Percentiles rank a stretch among this genome's conserved stretches.
phyloP scores from a whole-genome alignment of 2,888 invertebrate species.

The Slavum lentiscoides region DNA sequence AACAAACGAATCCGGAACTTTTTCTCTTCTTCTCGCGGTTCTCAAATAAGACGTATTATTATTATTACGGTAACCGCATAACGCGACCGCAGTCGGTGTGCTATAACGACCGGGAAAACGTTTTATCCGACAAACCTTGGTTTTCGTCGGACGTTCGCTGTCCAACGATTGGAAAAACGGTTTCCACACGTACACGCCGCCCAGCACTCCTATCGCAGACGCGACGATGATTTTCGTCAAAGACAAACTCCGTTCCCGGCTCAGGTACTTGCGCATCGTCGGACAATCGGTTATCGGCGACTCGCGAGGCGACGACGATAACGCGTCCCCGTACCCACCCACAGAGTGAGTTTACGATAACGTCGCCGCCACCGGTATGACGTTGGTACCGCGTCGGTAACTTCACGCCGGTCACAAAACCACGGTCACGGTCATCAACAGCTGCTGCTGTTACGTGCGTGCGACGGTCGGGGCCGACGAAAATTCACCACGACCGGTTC shows the following conservation, averaged over 20 bases:
- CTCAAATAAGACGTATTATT: no score
- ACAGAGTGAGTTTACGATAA: not conserved
- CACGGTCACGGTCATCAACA: not conserved
- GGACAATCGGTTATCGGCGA: no score
- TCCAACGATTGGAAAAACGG: conserved; percentile 41
- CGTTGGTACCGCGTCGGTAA: not conserved
- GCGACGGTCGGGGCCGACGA: no score
- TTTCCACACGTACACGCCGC: conserved; percentile 45
- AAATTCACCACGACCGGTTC: no score
- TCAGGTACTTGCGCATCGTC: conserved; percentile 16
- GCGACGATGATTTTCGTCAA: conserved; percentile 31
- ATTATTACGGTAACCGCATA: no score
- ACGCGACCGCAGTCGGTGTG: no score
- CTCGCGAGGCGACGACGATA: no score
- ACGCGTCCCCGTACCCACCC: no score
- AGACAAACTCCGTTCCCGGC: conserved; percentile 10
- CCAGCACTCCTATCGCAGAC: conserved; percentile 8
- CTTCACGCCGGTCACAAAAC: not conserved
- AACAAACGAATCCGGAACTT: no score
- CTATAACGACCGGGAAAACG: no score
- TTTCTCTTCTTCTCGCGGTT: no score
- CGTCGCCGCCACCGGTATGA: not conserved
- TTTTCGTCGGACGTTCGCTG: not conserved
- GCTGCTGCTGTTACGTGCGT: no score
- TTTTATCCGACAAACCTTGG: conserved; percentile 18